A percentile compares a stretch with the other conserved stretches of the same genome.
Conservation (phyloP, 2,797 vertebrate genomes). For the Hydrophis major region DNA sequence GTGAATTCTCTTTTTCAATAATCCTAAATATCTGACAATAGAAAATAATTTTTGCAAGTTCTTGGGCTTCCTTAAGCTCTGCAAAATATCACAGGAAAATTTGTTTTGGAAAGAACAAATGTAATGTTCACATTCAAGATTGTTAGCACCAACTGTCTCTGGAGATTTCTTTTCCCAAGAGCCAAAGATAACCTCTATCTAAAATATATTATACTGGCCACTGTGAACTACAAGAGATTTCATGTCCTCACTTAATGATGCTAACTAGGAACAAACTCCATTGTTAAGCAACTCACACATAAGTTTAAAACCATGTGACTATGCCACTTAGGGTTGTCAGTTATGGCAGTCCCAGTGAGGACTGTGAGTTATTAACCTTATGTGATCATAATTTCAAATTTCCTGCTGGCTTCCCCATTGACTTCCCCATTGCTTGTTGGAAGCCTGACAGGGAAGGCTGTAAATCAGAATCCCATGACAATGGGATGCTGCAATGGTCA, state of each 20-base stretch:
- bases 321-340: too few relatives aligned
- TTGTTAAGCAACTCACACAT: too few relatives aligned
- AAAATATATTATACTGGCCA: not conserved
- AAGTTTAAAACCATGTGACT: too few relatives aligned
- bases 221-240: slow-evolving; percentile 2
- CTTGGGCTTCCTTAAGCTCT: not conserved
- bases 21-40: not conserved
- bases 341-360: too few relatives aligned
- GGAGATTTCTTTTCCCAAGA: not conserved
- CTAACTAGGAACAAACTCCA: not conserved
- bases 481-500: too few relatives aligned
- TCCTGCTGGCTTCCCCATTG: too few relatives aligned
- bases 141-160: not conserved
- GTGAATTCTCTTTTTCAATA: not conserved
- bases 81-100: not conserved
- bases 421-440: too few relatives aligned
- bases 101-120: not conserved
- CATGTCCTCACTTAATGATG: not conserved
- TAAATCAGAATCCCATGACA: too few relatives aligned
- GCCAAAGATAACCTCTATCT: not conserved
- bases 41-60: not conserved
- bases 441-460: too few relatives aligned
- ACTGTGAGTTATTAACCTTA: too few relatives aligned
- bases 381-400: too few relatives aligned
- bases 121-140: not conserved